phyloP scores from a whole-genome alignment of 2,113 vertebrate genomes.

The Circaetus gallicus region DNA sequence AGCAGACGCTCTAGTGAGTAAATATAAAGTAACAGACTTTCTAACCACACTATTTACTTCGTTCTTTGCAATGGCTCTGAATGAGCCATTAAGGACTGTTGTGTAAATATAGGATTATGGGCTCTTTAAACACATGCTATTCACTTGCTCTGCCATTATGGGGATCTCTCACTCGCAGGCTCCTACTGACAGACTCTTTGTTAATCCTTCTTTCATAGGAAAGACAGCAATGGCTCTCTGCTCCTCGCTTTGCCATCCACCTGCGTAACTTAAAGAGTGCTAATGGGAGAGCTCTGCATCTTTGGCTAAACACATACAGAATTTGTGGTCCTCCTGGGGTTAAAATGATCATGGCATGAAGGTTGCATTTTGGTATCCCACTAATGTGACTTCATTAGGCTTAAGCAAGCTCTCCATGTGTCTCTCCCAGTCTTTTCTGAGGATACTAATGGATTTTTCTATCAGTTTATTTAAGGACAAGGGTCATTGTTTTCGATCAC shows the following conservation, averaged over 20 bases:
- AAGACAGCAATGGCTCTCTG: neutral
- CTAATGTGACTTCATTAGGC: neutral
- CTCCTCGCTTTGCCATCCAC: neutral
- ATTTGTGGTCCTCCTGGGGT: neutral
- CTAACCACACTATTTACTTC: conserved; percentile 66
- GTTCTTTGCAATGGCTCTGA: conserved; percentile 64
- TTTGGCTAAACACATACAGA: neutral
- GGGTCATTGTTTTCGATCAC: neutral
- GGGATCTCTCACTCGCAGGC: conserved; percentile 38
- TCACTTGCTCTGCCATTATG: conserved; percentile 58
- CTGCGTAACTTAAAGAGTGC: neutral
- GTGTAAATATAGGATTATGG: conserved; percentile 70
- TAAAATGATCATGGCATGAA: neutral
- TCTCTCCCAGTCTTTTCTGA: neutral
- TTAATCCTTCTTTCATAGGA: neutral
- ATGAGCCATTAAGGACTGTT: conserved; percentile 69
- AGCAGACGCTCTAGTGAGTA: conserved; percentile 65
- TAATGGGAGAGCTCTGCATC: neutral
- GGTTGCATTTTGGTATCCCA: neutral
- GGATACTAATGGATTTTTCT: neutral
- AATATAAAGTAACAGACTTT: conserved; percentile 68
- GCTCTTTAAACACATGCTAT: conserved; percentile 63
- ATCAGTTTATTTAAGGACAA: neutral
- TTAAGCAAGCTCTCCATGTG: neutral
- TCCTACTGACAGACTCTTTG: conserved; percentile 35